phyloP scores from a whole-genome alignment of 2,888 invertebrate species.

The Pyrocoelia pectoralis region DNA sequence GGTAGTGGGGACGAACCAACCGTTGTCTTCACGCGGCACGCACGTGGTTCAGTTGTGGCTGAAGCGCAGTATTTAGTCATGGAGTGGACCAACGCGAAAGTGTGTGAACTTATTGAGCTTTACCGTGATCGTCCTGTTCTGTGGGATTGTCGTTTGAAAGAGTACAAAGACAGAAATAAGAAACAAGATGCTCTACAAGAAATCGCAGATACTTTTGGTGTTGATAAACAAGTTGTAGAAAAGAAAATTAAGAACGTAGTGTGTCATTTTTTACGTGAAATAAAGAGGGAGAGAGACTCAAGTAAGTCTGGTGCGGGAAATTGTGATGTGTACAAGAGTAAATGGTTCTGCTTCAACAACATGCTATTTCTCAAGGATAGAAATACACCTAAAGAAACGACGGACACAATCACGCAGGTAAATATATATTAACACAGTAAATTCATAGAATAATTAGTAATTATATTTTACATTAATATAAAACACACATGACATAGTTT shows the following conservation, averaged over 20 bases:
- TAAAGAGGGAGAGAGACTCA: conserved; percentile 2
- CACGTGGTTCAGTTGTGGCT: too few relatives aligned
- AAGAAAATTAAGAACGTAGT: conserved; percentile 1
- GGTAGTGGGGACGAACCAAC: too few relatives aligned
- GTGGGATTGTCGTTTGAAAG: conserved; percentile 1
- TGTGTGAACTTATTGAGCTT: conserved; percentile 6
- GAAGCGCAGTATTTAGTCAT: too few relatives aligned
- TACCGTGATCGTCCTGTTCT: conserved; percentile 19
- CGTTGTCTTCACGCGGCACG: too few relatives aligned
- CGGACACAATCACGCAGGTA: conserved; percentile 14
- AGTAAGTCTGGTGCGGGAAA: conserved; percentile 18
- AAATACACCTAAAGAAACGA: conserved; percentile 20
- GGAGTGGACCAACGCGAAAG: conserved; percentile 21
- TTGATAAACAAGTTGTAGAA: conserved; percentile 22
- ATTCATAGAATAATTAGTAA: too few relatives aligned
- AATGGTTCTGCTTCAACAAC: conserved; percentile 17
- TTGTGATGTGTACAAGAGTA: not conserved
- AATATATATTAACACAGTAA: too few relatives aligned
- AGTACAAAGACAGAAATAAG: conserved; percentile 10
- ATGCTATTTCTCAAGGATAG: conserved; percentile 23
- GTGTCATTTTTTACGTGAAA: conserved; percentile 3
- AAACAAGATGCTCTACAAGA: conserved; percentile 13
- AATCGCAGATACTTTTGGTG: conserved; percentile 18
- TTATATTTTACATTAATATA: too few relatives aligned
- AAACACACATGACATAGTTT: too few relatives aligned